Evolutionary conservation across 2,113 vertebrate species (phyloP).

Genomic region (Formicarius rufipectus): DNA sequence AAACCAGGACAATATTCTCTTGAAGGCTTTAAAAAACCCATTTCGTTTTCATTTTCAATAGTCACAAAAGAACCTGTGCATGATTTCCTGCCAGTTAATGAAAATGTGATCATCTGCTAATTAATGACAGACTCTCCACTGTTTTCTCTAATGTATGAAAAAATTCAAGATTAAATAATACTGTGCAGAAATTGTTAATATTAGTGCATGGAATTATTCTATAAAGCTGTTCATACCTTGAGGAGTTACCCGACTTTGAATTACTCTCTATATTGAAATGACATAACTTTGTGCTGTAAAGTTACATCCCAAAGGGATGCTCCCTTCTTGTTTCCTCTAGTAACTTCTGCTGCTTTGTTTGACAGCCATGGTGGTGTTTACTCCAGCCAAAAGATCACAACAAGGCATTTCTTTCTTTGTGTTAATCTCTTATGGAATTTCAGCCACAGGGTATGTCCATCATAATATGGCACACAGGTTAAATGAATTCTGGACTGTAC

Average conservation of each 20-base stretch:
- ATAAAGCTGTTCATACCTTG: background rate
- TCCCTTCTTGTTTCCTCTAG: conserved; percentile 7
- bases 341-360: conserved; percentile 1
- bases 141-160: background rate
- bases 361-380: background rate
- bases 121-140: background rate
- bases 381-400: conserved; percentile 48
- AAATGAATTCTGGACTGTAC: background rate
- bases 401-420: conserved; percentile 55
- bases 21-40: background rate
- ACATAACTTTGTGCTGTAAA: background rate
- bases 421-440: conserved; percentile 52
- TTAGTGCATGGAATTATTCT: background rate
- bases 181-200: background rate
- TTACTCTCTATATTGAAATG: background rate
- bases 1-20: background rate
- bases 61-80: background rate
- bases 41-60: background rate
- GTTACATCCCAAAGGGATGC: background rate
- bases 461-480: conserved; percentile 28
- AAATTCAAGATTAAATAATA: background rate
- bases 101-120: background rate
- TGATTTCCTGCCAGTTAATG: background rate
- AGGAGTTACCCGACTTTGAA: background rate
- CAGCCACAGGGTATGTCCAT: conserved; percentile 23